These are phyloP conservation scores for Drosophila murphyi DNA, from an alignment of 1,140 invertebrate species.

Conservation along the genomic window DNA sequence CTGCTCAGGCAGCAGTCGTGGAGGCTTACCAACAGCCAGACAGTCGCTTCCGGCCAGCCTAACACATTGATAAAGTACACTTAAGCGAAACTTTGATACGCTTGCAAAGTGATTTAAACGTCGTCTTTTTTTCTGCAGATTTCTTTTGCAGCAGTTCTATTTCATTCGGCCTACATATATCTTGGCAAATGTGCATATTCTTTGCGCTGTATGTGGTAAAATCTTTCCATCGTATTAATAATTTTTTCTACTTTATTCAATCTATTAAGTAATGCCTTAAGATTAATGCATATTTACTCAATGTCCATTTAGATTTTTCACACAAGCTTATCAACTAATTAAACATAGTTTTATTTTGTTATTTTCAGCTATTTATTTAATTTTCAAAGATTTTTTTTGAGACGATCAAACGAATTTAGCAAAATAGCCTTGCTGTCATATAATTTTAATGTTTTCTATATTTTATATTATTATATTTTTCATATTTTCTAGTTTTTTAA, in stretches of 20 bases:
- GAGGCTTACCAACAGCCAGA: slow-evolving; percentile 5
- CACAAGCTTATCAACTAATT: no score
- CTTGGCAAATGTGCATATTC: not conserved
- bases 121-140: not conserved
- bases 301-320: no score
- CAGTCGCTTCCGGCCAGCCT: slow-evolving; percentile 35
- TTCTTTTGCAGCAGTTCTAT: not conserved
- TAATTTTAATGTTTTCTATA: not conserved
- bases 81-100: slow-evolving; percentile 29
- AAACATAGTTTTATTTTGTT: no score
- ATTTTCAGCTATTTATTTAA: no score
- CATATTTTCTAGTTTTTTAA: not conserved
- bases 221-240: not conserved
- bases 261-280: no score
- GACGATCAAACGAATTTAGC: no score
- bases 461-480: not conserved
- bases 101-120: slow-evolving; percentile 25
- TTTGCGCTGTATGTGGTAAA: not conserved
- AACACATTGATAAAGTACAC: slow-evolving; percentile 43
- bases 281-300: no score
- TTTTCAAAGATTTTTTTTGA: no score
- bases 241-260: no score
- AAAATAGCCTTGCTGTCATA: no score
- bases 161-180: slow-evolving; percentile 3
- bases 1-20: not conserved